Base-by-base conservation (phyloP, 1,140 invertebrate species). In the Megathymus violae region DNA sequence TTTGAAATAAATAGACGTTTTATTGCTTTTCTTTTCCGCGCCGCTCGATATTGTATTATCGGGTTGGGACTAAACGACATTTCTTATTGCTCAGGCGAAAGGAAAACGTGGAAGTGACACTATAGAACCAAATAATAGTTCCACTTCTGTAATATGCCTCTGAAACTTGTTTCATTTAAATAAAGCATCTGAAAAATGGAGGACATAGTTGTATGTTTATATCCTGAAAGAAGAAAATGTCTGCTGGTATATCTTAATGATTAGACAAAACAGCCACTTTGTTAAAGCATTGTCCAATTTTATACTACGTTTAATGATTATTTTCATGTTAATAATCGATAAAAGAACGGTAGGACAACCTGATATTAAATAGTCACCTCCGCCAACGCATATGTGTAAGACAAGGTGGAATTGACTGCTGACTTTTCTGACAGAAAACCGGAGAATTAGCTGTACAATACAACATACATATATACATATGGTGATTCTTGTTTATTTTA, bases 1-100 rank as follows among this genome's bases (percentile, higher is more conserved):
- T 84, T 82, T 83, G 74, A 80, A 85, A 85, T 82, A 88, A 81
- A 88, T 85, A 85, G 76, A 73, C 79, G 69, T 86, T 86, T 88
- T 87, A 86, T 85, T 88, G 81, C 81, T 76, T 77, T 80, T 74
- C 79, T 74, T 79, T 69, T 73, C 51, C 62, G 63, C 63, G 34
- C 69, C 64, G 68, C 78, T 74, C 81, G 65, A 82, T 79, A 79
- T 78, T 78, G 71, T 69, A 69, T 74, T 46, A 71, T 73, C 59
- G 74, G 65, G 70, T 77, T 72, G 56, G 66, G 64, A 74, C 73
- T 75, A 75, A 71, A 74, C 59, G 69, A 69, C 64, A 17, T 13
- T 58, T 58, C 25, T 46, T 58, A 46, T 58, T 58, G 15, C 25
- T 15, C 41, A 34, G 10, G 38, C 16, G 19, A 31, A 58, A 46